Evolutionary conservation across 2,888 invertebrate genomes (phyloP), one percentile per base, ranked within the genome.

Genomic region (Synergus gifuensis): DNA sequence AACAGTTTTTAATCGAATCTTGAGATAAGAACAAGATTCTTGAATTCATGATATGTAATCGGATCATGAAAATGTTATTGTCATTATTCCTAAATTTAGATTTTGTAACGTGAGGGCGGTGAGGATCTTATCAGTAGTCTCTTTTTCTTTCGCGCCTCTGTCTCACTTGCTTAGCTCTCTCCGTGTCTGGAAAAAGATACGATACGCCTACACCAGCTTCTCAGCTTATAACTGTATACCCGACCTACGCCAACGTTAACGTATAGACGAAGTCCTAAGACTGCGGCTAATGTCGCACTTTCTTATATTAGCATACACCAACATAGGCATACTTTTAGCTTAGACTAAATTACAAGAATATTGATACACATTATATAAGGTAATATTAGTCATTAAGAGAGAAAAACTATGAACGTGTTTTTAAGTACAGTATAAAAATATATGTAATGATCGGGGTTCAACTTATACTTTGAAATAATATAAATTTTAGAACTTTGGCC

Each of bases 181-280:
- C 44, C 64, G 42, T 62, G 76, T 62, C 62, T 62, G 44, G 69
- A 36, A 16, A 46, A 77, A 77, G 58, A 58, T 78, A 63, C 46
- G 62, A 78, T 63, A 63, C 78, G 73, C 78, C 78, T 63, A 78
- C 78, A 18, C 63, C 49, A 78, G 63, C 60, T 73, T 63, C 54
- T 54, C 42, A 60, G 36, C 8, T 78, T 66, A 58, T 77, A 77
- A 77, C 77, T 77, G 77, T 78, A 78, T 36, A 63, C 77, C 73
- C 66, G 78, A 78, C 78, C 78, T 78, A 78, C 78, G 73, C 46
- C 78, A 78, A 78, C 49, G 42, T 69, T n/a, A n/a, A 73, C 28
- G 36, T 73, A n/a, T n/a, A 73, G 73, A 54, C 36, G 49, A 69
- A 62, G 69, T 42, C 18, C 11, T 46, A 22, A 62, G 22, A 73